Evolutionary conservation across 2,797 vertebrate genomes (phyloP).

Genomic region (Xyrichtys novacula): DNA sequence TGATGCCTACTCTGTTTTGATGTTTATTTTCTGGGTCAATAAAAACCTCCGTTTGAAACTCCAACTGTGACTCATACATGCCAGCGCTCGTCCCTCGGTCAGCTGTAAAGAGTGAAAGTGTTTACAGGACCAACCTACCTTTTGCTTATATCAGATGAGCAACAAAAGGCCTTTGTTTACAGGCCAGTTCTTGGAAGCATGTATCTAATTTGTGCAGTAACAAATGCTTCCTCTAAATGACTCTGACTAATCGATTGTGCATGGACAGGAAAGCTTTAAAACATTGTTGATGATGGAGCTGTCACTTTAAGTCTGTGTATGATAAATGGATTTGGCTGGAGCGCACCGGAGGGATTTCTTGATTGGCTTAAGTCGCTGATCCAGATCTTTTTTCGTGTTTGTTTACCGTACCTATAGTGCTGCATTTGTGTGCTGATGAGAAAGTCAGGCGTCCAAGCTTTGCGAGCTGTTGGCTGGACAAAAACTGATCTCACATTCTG

Average conservation of each 20-base stretch:
- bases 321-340: slow-evolving; percentile 20
- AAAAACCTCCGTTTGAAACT: not conserved
- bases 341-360: not conserved
- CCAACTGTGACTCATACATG: not conserved
- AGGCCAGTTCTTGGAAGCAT: not conserved
- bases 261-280: not conserved
- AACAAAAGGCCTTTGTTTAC: not conserved
- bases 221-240: slow-evolving; percentile 2
- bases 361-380: slow-evolving; percentile 43
- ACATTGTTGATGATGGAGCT: not conserved
- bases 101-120: not conserved
- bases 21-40: not conserved
- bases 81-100: not conserved
- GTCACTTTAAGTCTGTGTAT: not conserved
- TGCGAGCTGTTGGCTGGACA: slow-evolving; percentile 14
- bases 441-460: slow-evolving; percentile 2
- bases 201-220: slow-evolving; percentile 2
- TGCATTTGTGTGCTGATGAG: slow-evolving; percentile 30
- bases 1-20: no score
- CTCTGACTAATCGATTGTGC: not conserved
- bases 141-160: slow-evolving; percentile 5
- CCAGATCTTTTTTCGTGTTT: slow-evolving; percentile 21
- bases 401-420: not conserved
- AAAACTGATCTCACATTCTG: slow-evolving; percentile 13
- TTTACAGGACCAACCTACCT: not conserved